Base-by-base conservation (phyloP, 2,797 vertebrate species). In the Dendrocincla tyrannina region DNA sequence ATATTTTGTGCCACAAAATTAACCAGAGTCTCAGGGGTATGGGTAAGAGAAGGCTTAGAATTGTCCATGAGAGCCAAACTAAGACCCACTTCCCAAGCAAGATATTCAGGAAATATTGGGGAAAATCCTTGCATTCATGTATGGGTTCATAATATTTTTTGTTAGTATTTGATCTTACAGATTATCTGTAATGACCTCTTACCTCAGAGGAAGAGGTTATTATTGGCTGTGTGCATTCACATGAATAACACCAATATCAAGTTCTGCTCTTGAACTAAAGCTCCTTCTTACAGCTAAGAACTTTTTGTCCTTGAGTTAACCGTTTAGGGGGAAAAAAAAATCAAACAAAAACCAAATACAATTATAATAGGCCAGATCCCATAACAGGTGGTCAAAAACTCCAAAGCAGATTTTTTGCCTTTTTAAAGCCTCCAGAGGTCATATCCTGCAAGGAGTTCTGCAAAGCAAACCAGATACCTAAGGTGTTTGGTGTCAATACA, bases 1-100 rank as follows among this genome's bases (percentile, higher is more conserved):
- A 89, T 92, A 91, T 74, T 94, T 80, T 75, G 87, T 93, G 89
- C 91, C 95, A 96, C 68, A 85, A 69, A 91, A 91, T 91, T 62
- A 93, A 91, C 75, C 82, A 78, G 69, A 20, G 46, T 85, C 95
- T 96, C 96, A 49, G 47, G 76, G 55, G 91, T 64, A 72, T 44
- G 42, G 73, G 75, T 68, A 80, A 74, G 73, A 77, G 41, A 13
- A 75, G 9, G n/a, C 18, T 88, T 74, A 83, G 42, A 72, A 72
- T 69, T 62, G 86, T 37, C 66, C 69, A 92, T 75, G 93, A 91
- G 91, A 95, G 66, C 9, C 79, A 87, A 88, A 92, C 85, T 78
- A 66, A 89, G 46, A 78, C 53, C 73, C 22, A 35, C 62, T 96
- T 96, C 95, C 87, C 93, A 93, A 76, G 55, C 82, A 91, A 66